Percentiles rank a stretch among this genome's conserved stretches.
Conservation (phyloP, 2,888 invertebrate genomes). For the Temnothorax ravouxi region DNA sequence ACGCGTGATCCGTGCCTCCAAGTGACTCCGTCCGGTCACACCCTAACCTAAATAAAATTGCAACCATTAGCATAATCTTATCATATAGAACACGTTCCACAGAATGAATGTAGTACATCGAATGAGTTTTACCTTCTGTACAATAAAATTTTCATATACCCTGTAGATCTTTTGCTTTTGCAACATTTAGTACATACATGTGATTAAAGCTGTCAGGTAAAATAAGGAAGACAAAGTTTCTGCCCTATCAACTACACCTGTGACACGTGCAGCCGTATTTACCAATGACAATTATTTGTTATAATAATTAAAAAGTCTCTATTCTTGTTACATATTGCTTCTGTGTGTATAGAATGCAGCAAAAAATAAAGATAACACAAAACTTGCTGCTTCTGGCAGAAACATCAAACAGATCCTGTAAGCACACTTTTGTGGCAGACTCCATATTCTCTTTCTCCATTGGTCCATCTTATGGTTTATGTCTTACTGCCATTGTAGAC, state of each 20-base stretch:
- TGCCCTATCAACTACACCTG: conserved; percentile 98
- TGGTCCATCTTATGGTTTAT: neutral
- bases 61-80: neutral
- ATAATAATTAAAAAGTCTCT: neutral
- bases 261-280: conserved; percentile 89
- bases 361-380: conserved; percentile 96
- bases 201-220: conserved; percentile 95
- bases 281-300: neutral
- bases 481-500: too few species aligned
- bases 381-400: conserved; percentile 94
- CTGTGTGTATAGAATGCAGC: conserved; percentile 98
- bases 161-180: conserved; percentile 92
- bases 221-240: conserved; percentile 98
- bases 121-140: conserved; percentile 91
- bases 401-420: conserved; percentile 95
- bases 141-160: conserved; percentile 97
- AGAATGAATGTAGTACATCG: neutral
- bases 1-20: too few species aligned
- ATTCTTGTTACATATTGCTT: conserved; percentile 92
- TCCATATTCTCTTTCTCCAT: neutral
- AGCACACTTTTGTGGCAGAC: conserved; percentile 42
- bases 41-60: conserved; percentile 79
- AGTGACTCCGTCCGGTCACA: too few species aligned
- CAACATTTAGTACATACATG: conserved; percentile 94
- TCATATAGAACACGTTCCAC: too few species aligned